Evolutionary conservation across 2,888 invertebrate genomes (phyloP).

Genomic region (Hanleya hanleyi): DNA sequence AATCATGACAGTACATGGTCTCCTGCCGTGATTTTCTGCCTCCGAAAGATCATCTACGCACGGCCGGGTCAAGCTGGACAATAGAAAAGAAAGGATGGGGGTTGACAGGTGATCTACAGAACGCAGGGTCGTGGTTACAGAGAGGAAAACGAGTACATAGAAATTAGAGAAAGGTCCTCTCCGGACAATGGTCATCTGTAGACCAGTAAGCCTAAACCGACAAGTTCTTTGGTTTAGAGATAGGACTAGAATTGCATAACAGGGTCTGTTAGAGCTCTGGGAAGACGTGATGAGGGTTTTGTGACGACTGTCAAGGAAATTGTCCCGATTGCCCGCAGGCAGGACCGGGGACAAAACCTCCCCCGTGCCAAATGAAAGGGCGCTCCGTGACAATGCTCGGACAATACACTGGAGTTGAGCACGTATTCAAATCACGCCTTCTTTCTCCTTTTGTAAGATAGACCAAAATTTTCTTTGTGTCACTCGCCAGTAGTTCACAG

Average conservation of each 20-base stretch:
- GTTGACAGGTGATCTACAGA: background rate
- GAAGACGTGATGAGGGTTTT: slow-evolving; percentile 7
- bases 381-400: background rate
- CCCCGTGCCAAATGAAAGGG: slow-evolving; percentile 1
- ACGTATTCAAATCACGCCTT: slow-evolving; percentile 9
- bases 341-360: background rate
- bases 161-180: background rate
- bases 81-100: background rate
- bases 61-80: background rate
- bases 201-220: background rate
- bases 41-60: background rate
- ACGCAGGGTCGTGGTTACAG: background rate
- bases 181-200: background rate
- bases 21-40: background rate
- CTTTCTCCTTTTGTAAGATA: slow-evolving; percentile 10
- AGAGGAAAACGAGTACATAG: background rate
- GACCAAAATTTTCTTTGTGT: slow-evolving; percentile 8
- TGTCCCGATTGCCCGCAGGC: background rate
- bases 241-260: background rate
- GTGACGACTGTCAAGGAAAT: background rate
- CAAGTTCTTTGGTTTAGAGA: background rate
- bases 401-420: background rate
- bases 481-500: background rate
- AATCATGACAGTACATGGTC: background rate
- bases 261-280: background rate